These are phyloP conservation scores for Conus canariensis DNA, from an alignment of 2,888 invertebrate genomes.

Conservation along the genomic window DNA sequence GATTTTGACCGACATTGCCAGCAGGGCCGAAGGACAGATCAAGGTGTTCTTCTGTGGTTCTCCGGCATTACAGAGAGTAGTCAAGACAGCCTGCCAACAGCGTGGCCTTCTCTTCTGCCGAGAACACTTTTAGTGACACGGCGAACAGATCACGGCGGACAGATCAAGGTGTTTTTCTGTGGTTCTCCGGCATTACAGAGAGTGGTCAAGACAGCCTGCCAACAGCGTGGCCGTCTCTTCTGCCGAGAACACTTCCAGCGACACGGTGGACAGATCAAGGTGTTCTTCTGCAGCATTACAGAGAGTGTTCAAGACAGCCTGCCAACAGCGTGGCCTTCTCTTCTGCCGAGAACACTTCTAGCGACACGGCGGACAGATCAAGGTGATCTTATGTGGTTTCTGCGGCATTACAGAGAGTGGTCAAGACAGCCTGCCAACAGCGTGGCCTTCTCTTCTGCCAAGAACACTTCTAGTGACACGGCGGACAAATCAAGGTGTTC, in stretches of 20 bases:
- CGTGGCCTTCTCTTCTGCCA: too few species aligned
- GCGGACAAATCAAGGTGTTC: background rate
- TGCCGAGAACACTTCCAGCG: background rate
- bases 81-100: background rate
- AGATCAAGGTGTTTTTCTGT: background rate
- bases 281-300: too few species aligned
- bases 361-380: background rate
- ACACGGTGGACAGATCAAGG: background rate
- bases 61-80: background rate
- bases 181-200: background rate
- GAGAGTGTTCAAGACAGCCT: too few species aligned
- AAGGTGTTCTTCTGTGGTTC: conserved; percentile 9
- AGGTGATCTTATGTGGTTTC: too few species aligned
- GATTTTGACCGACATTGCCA: background rate
- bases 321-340: background rate
- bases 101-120: background rate
- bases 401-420: too few species aligned
- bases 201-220: background rate
- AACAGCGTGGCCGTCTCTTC: background rate
- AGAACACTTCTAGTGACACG: background rate
- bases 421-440: too few species aligned
- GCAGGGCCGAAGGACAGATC: background rate
- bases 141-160: too few species aligned
- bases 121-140: background rate
- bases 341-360: background rate